Conservation (phyloP, 2,888 invertebrate genomes). For the Macrosiphum euphorbiae region DNA sequence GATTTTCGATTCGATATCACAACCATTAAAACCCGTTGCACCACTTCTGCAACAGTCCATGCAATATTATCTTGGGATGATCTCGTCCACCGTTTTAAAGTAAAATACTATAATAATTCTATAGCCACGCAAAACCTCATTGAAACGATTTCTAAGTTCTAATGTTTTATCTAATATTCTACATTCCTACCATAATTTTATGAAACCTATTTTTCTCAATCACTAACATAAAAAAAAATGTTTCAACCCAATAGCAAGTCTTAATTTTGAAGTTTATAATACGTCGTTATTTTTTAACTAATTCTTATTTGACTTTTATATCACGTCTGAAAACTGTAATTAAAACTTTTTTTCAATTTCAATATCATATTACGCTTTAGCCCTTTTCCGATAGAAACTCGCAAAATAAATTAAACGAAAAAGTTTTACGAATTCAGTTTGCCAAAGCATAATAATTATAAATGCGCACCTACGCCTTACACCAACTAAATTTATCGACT, state of each 20-base stretch:
- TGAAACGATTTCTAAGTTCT: neutral
- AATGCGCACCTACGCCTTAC: neutral
- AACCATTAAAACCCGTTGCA: neutral
- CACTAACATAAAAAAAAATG: neutral
- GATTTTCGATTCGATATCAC: neutral
- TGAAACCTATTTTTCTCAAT: neutral
- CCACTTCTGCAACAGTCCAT: neutral
- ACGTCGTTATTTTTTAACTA: neutral
- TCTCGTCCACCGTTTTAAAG: neutral
- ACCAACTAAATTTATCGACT: neutral
- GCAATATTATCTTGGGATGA: neutral
- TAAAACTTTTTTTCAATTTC: slow-evolving; percentile 27
- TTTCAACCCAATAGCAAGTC: neutral
- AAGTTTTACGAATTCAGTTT: slow-evolving; percentile 3
- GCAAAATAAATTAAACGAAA: neutral
- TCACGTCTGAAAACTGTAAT: slow-evolving; percentile 27
- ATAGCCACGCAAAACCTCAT: neutral
- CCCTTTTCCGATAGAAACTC: neutral
- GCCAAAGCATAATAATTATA: neutral
- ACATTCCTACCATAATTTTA: neutral
- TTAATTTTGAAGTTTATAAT: neutral
- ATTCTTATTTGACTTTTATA: neutral
- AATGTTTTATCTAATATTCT: neutral
- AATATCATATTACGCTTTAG: neutral
- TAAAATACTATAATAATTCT: neutral